Percentiles rank a stretch among this genome's conserved stretches.
phyloP scores from a whole-genome alignment of 2,113 vertebrate species.

The Eptatretus burgeri region DNA sequence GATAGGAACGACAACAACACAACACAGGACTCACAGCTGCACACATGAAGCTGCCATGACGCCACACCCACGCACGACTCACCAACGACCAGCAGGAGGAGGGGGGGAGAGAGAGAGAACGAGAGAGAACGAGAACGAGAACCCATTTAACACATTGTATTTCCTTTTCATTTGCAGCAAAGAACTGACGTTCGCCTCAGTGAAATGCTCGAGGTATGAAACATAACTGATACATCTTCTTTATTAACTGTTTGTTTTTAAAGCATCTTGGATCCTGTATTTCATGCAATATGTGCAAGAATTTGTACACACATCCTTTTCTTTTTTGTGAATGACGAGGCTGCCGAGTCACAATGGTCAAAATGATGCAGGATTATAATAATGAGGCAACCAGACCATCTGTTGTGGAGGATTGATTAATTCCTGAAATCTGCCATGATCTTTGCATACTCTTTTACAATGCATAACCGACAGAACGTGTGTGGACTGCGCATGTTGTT shows the following conservation, averaged over 20 bases:
- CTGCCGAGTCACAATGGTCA: background rate
- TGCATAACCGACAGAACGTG: too few relatives aligned
- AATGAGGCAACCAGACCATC: too few relatives aligned
- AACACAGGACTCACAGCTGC: too few relatives aligned
- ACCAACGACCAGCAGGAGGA: too few relatives aligned
- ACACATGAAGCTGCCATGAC: background rate
- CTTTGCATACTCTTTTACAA: too few relatives aligned
- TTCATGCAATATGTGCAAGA: background rate
- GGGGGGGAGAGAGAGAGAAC: too few relatives aligned
- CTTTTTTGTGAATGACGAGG: background rate
- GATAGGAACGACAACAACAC: too few relatives aligned
- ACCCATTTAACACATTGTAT: background rate
- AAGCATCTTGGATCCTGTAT: background rate
- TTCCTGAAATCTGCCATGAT: too few relatives aligned
- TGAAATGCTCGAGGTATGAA: constrained; percentile 84
- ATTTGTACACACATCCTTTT: background rate
- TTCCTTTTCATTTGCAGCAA: constrained; percentile 33
- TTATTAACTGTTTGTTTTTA: background rate
- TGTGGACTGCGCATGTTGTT: too few relatives aligned
- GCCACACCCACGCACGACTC: too few relatives aligned
- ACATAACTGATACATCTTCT: background rate
- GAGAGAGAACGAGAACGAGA: too few relatives aligned
- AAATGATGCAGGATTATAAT: background rate
- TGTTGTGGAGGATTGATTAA: too few relatives aligned
- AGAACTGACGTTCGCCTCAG: constrained; percentile 85